Evolutionary conservation across 2,888 invertebrate species (phyloP).

Genomic region (Dynastes hyllus): DNA sequence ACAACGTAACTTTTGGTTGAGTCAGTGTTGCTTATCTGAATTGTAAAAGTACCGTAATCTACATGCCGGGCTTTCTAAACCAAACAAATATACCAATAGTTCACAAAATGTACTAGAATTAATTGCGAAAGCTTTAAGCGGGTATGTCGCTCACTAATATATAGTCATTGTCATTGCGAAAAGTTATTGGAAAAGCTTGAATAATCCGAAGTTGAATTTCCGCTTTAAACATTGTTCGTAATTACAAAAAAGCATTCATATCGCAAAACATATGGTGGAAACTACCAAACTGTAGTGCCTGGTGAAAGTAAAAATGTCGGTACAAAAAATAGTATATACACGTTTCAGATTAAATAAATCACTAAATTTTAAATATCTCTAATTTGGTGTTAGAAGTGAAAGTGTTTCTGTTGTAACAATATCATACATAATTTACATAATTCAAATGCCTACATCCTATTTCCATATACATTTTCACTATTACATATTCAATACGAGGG

Average conservation of each 20-base stretch:
- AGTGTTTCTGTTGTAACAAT: too few species aligned
- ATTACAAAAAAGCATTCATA: too few species aligned
- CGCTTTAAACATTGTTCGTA: too few species aligned
- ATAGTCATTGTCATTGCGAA: not conserved
- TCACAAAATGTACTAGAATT: not conserved
- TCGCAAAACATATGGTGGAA: too few species aligned
- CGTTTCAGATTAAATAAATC: not conserved
- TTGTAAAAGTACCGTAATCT: not conserved
- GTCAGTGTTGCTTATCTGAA: not conserved
- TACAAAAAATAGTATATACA: too few species aligned
- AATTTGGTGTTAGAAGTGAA: too few species aligned
- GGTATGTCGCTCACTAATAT: not conserved
- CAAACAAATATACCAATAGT: not conserved
- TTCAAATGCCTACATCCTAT: not conserved
- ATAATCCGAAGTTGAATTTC: too few species aligned
- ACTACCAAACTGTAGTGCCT: too few species aligned
- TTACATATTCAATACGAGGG: too few species aligned
- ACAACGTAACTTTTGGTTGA: not conserved
- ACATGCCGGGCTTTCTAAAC: constrained; percentile 12
- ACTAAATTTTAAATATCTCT: not conserved
- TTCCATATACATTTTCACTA: too few species aligned
- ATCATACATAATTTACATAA: not conserved
- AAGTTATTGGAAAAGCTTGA: too few species aligned
- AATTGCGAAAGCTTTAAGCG: constrained; percentile 8
- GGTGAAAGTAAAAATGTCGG: too few species aligned